These are phyloP conservation scores for Hesperophylax magnus DNA, from an alignment of 1,140 invertebrate species.

Conservation along the genomic window DNA sequence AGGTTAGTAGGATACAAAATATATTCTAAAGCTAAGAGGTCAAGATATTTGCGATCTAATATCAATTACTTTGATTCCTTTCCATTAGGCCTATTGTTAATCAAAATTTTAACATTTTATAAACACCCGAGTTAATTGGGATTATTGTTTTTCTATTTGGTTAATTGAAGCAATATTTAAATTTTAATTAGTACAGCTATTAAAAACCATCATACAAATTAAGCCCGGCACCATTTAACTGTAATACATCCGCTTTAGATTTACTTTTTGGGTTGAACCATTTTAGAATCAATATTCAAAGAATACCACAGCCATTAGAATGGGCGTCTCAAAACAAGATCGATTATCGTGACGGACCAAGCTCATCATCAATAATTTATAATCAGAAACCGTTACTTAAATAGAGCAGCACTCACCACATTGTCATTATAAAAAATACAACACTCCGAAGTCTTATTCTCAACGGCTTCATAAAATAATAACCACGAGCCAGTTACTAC, in stretches of 20 bases:
- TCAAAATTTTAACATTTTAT: no score
- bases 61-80: no score
- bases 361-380: conserved; percentile 49
- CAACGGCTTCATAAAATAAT: no score
- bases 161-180: not conserved
- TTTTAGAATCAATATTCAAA: conserved; percentile 41
- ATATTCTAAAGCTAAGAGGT: no score
- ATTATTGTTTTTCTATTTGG: not conserved
- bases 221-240: conserved; percentile 5
- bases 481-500: no score
- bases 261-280: not conserved
- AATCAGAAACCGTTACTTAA: conserved; percentile 29
- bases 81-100: no score
- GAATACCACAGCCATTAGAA: conserved; percentile 40
- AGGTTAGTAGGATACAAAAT: no score
- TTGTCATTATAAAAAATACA: conserved; percentile 27
- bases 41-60: no score
- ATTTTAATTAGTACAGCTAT: conserved; percentile 13
- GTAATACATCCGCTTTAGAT: conserved; percentile 30
- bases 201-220: conserved; percentile 20
- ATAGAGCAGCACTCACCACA: conserved; percentile 20
- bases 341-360: conserved; percentile 45
- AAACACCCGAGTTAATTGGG: no score
- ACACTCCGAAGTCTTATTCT: not conserved
- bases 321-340: conserved; percentile 41